Evolutionary conservation across 2,888 invertebrate species (phyloP), one percentile per base, ranked within the genome.

Genomic region (Coronaproctus castanopsis): DNA sequence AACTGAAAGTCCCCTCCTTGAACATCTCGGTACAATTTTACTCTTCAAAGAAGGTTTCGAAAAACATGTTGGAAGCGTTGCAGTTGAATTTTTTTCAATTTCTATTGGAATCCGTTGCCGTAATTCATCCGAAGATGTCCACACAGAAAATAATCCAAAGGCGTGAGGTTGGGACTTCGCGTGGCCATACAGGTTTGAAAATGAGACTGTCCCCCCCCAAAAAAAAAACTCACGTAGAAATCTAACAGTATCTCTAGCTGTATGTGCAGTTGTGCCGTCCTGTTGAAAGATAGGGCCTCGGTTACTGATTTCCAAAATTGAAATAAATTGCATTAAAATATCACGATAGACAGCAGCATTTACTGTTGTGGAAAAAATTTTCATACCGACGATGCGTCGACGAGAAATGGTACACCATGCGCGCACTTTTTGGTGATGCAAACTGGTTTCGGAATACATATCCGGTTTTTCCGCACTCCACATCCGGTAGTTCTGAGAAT

Each of bases 401-500:
- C 54, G 21, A 23, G 54, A 61, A 48, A 61, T 55, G 36, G 18
- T 53, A 52, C 54, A 53, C 57, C 54, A 60, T 49, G 58, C 60
- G 50, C 55, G 52, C 57, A 62, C 54, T 24, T 60, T 60, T 48
- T 57, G 49, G 22, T 51, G 52, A 52, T 61, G 55, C 51, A 63
- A 50, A 24, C 23, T 57, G 14, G 50, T 50, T 51, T 62, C 57
- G 19, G 24, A n/a, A 51, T 54, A 58, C 24, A 57, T 20, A 36
- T 60, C 60, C 53, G 61, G 60, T 52, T 55, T 66, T 57, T 61
- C 64, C 14, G 59, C 52, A 21, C 55, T 49, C 62, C 63, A 65
- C 18, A 52, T 52, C 14, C 63, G 55, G 14, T 52, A 60, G 23
- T 63, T 65, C 57, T 63, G 61, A 18, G 57, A 48, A 57, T 63